Conservation (phyloP, 2,888 invertebrate genomes). For the Diloba caeruleocephala region DNA sequence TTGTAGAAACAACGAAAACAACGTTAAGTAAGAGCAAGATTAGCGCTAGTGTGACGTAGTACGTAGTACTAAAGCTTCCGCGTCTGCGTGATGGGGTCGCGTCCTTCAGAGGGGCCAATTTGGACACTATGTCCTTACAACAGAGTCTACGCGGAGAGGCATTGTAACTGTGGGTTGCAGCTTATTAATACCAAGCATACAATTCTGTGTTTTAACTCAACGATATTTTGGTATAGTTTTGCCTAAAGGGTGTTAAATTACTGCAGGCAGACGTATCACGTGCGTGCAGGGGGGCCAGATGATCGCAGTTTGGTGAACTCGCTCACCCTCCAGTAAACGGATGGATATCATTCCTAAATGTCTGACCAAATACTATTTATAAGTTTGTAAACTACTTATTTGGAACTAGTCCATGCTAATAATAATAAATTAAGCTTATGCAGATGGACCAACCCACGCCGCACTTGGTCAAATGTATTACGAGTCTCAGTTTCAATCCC, state of each 20-base stretch:
- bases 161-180: constrained; percentile 69
- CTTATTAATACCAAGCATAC: constrained; percentile 56
- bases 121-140: constrained; percentile 73
- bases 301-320: constrained; percentile 82
- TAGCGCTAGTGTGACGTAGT: constrained; percentile 84
- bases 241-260: constrained; percentile 51
- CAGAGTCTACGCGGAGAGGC: constrained; percentile 71
- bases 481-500: no score
- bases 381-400: no score
- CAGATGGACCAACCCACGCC: no score
- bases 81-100: constrained; percentile 81
- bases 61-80: constrained; percentile 69
- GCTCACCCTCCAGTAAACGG: constrained; percentile 67
- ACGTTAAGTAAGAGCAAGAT: constrained; percentile 72
- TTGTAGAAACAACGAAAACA: constrained; percentile 61
- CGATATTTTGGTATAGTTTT: constrained; percentile 34
- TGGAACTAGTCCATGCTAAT: no score
- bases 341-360: constrained; percentile 49
- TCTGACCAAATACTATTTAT: constrained; percentile 1
- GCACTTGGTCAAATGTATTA: no score
- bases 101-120: constrained; percentile 69
- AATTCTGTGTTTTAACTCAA: constrained; percentile 55
- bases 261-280: constrained; percentile 78
- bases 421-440: no score
- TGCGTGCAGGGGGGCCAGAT: constrained; percentile 77